A percentile compares a stretch with the other conserved stretches of the same genome.
These are phyloP conservation scores for Eunapius fragilis DNA, from an alignment of 37 sponge, comb jelly and placozoan genomes.

Conservation along the genomic window DNA sequence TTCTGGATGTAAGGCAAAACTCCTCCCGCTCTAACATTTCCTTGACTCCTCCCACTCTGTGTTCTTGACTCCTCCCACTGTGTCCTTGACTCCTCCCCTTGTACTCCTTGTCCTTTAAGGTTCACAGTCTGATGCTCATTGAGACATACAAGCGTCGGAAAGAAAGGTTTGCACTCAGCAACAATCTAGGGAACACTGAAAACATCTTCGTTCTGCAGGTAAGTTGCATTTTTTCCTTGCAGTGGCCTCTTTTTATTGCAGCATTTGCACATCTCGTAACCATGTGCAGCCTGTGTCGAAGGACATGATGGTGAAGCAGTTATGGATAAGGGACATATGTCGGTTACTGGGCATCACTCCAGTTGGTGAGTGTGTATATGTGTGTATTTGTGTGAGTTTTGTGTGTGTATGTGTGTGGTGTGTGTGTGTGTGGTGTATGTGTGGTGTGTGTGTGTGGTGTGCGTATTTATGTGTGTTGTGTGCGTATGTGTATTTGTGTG, in stretches of 20 bases:
- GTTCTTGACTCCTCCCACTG: no score
- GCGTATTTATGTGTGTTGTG: no score
- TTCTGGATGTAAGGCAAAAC: constrained; percentile 29
- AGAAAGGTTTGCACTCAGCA: constrained; percentile 64
- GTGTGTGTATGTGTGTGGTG: no score
- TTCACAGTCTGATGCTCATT: constrained; percentile 26
- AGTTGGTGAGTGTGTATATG: not conserved
- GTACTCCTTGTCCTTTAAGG: constrained; percentile 3
- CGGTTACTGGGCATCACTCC: not conserved
- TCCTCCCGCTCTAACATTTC: no score
- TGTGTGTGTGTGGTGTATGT: no score
- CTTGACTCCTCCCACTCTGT: no score
- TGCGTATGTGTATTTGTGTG: no score
- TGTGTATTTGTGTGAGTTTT: no score
- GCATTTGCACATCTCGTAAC: no score
- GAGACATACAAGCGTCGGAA: constrained; percentile 56
- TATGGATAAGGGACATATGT: constrained; percentile 6
- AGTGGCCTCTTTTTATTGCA: not conserved
- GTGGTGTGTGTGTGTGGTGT: no score
- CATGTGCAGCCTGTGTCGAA: not conserved
- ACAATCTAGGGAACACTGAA: constrained; percentile 12
- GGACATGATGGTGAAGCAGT: constrained; percentile 1
- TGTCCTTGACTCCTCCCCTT: no score
- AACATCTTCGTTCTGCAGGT: constrained; percentile 44
- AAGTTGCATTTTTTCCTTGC: not conserved